Percentiles rank a stretch among this genome's conserved stretches.
Evolutionary conservation across 2,888 invertebrate genomes (phyloP).

Genomic region (Volucella inanis): DNA sequence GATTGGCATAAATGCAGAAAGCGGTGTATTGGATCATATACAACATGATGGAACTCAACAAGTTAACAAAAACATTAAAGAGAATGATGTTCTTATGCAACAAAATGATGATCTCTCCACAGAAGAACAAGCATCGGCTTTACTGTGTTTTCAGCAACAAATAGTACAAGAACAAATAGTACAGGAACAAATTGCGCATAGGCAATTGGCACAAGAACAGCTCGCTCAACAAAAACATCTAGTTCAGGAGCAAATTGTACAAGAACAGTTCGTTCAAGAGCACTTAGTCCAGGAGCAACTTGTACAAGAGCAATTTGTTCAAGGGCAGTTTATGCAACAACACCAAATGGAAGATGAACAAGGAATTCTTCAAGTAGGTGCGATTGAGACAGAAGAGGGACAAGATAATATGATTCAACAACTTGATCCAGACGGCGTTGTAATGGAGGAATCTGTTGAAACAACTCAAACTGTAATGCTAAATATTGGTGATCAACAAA

Average conservation of each 20-base stretch:
- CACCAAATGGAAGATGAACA: constrained; percentile 22
- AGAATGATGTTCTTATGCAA: constrained; percentile 38
- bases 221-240: constrained; percentile 16
- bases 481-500: constrained; percentile 82
- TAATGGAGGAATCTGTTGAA: constrained; percentile 4
- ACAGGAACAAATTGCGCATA: too few relatives aligned
- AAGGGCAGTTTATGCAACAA: constrained; percentile 39
- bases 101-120: constrained; percentile 33
- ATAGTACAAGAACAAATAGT: constrained; percentile 53
- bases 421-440: not conserved
- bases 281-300: constrained; percentile 43
- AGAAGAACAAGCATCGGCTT: constrained; percentile 58
- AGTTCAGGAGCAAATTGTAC: constrained; percentile 27
- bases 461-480: constrained; percentile 6
- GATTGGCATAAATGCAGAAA: constrained; percentile 24
- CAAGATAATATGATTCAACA: constrained; percentile 36
- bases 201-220: constrained; percentile 36
- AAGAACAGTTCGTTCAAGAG: constrained; percentile 39
- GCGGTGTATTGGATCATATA: constrained; percentile 2
- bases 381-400: constrained; percentile 51
- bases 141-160: constrained; percentile 58
- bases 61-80: constrained; percentile 1
- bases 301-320: constrained; percentile 50
- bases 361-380: constrained; percentile 28
- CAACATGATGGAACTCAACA: constrained; percentile 19